Evolutionary conservation across 2,113 vertebrate genomes (phyloP).

Genomic region (Carettochelys insculpta): DNA sequence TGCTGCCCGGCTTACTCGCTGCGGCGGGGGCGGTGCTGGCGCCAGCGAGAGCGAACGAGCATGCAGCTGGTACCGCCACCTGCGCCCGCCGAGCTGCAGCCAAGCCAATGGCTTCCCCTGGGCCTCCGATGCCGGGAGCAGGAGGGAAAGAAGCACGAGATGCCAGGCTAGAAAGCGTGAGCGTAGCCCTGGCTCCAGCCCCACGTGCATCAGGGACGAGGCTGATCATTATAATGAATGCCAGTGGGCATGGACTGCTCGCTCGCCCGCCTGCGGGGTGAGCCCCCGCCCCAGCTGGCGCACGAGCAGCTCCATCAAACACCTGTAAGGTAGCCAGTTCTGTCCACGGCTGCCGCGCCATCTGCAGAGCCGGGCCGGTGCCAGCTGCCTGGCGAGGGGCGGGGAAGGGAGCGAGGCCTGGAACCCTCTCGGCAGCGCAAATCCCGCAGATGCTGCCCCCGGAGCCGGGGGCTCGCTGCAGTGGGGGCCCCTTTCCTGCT

Average conservation of each 20-base stretch:
- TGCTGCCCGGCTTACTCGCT: not conserved
- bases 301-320: not conserved
- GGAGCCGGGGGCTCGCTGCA: too few relatives aligned
- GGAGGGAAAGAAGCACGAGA: not conserved
- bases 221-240: conserved; percentile 20
- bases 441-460: too few relatives aligned
- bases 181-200: not conserved
- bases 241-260: conserved; percentile 19
- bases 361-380: conserved; percentile 30
- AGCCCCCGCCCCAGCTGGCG: conserved; percentile 7
- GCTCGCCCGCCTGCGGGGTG: conserved; percentile 5
- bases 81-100: not conserved
- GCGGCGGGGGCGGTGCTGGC: not conserved
- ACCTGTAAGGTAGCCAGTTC: conserved; percentile 41
- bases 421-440: too few relatives aligned
- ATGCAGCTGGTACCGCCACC: fast-evolving
- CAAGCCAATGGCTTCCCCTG: not conserved
- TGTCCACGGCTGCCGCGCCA: not conserved
- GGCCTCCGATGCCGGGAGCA: not conserved
- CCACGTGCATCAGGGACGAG: not conserved
- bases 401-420: not conserved
- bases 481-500: not conserved
- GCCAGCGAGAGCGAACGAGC: not conserved
- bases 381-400: conserved; percentile 12
- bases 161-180: not conserved